Percentiles rank a stretch among this genome's conserved stretches.
Evolutionary conservation across 2,113 vertebrate genomes (phyloP).

Genomic region (Solea senegalensis): DNA sequence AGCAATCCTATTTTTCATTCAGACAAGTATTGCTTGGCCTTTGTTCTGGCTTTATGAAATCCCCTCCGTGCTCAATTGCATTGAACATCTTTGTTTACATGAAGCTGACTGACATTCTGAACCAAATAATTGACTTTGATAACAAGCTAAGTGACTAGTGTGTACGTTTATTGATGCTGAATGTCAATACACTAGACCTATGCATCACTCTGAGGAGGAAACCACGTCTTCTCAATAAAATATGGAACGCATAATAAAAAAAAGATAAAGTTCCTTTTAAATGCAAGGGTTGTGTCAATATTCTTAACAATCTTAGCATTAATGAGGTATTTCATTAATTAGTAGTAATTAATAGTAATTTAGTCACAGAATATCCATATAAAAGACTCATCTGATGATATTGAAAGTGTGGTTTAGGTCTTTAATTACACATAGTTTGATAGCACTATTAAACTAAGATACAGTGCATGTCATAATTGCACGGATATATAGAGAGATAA

Average conservation of each 20-base stretch:
- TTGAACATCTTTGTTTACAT: conserved; percentile 62
- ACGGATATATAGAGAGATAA: no score
- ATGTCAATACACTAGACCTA: conserved; percentile 34
- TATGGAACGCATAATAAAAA: neutral
- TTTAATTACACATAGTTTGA: neutral
- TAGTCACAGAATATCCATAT: no score
- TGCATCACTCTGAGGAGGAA: conserved; percentile 6
- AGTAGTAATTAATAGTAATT: no score
- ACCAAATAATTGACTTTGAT: conserved; percentile 62
- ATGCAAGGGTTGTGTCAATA: no score
- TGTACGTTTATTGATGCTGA: conserved; percentile 46
- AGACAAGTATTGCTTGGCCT: conserved; percentile 63
- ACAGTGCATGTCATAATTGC: neutral
- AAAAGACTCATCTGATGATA: no score
- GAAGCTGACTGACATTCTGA: conserved; percentile 43
- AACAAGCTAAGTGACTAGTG: conserved; percentile 42
- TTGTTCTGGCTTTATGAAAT: conserved; percentile 68
- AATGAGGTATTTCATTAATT: no score
- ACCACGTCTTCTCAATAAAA: conserved; percentile 17
- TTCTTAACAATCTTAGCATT: no score
- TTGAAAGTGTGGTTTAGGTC: no score
- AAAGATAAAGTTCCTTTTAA: no score
- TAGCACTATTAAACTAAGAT: neutral
- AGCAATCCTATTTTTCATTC: conserved; percentile 73
- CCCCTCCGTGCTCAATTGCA: conserved; percentile 60